Evolutionary conservation across 2,888 invertebrate species (phyloP), one percentile per base, ranked within the genome.

Genomic region (Elmis aenea): DNA sequence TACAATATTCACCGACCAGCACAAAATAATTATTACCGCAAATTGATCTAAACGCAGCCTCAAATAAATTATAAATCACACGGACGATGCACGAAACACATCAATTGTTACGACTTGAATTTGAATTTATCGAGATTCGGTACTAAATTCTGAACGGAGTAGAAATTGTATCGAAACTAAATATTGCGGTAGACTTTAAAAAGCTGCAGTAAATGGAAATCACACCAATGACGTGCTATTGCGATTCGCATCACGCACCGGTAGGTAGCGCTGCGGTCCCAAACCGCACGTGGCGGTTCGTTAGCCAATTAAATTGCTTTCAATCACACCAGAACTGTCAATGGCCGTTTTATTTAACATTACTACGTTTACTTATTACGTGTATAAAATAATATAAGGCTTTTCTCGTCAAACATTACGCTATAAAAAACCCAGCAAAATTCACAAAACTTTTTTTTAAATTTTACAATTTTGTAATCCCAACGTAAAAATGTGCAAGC

Each of bases 261-360:
- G 34, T 46, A 47, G 46, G 45, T 38, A 48, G 48, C 50, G 38
- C 41, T 42, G 45, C 47, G 46, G 53, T 44, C 40, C 25, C 45
- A 38, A 50, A 46, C 57, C 58, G 47, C 58, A 57, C 53, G 56
- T 51, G 55, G 54, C 55, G 58, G 55, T 60, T 60, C 58, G 62
- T 61, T 62, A 59, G 56, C 57, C 59, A 60, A 60, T 61, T 62
- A 60, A 59, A 59, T 61, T 55, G 57, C 58, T 51, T 55, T 57
- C 55, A 57, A 56, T 57, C 55, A 52, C 53, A 52, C 49, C 51
- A 45, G 44, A 48, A 50, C 51, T 51, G 56, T 53, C 55, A 53
- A 51, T 52, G 47, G 48, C 48, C 55, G 48, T 53, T 57, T 54
- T 54, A 50, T 54, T 52, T 49, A 46, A 36, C 39, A 43, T 39